Conservation (phyloP, 2,888 invertebrate genomes). For the Ormyrus nitidulus region DNA sequence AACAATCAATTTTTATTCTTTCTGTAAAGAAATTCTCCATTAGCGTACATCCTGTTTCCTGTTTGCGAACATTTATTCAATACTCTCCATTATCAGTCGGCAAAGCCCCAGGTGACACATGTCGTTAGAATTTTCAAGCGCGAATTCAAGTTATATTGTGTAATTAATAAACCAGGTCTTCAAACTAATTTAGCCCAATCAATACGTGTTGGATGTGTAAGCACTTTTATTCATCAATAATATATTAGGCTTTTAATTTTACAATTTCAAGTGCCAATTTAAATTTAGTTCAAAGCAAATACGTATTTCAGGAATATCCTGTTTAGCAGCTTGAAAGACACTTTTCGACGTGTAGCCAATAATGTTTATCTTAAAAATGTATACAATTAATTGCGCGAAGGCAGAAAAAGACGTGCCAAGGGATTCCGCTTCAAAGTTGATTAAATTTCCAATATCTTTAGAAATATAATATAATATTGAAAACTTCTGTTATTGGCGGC, state of each 20-base stretch:
- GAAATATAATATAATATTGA: no score
- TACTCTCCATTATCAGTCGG: no score
- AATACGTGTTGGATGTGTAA: slow-evolving; percentile 3
- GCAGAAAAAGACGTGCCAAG: no score
- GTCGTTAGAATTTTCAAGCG: not conserved
- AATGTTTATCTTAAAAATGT: not conserved
- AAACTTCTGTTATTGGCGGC: no score
- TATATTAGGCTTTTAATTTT: slow-evolving; percentile 11
- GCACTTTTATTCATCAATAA: not conserved
- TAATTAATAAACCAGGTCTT: slow-evolving; percentile 7
- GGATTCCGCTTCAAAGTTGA: no score
- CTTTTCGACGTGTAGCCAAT: not conserved
- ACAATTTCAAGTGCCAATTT: not conserved
- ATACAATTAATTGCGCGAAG: no score
- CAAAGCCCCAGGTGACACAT: not conserved
- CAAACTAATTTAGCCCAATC: not conserved
- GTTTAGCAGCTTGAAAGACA: not conserved
- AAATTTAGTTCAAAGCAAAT: slow-evolving; percentile 5
- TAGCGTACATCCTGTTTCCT: no score
- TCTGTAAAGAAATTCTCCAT: no score
- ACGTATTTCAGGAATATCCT: not conserved
- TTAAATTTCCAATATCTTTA: no score
- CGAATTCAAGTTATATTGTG: not conserved
- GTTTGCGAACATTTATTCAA: no score
- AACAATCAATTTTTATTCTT: no score